These are phyloP conservation scores for Oreochromis mossambicus DNA, from an alignment of 2,797 vertebrate species.

Conservation along the genomic window DNA sequence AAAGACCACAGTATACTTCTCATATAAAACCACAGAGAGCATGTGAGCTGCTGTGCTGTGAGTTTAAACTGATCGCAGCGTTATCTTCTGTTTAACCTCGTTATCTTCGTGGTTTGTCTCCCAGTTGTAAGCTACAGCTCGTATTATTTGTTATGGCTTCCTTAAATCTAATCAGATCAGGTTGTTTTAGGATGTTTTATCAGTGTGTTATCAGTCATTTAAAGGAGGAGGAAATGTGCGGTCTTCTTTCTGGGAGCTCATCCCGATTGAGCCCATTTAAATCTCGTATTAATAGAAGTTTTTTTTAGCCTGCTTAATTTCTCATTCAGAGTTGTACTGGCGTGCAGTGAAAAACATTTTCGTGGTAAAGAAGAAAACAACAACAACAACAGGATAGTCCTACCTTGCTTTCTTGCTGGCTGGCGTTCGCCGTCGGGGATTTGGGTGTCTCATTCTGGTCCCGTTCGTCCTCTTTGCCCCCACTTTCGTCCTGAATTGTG, in stretches of 20 bases:
- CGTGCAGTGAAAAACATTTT: neutral
- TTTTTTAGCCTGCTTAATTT: neutral
- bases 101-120: neutral
- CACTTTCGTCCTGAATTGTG: constrained; percentile 72
- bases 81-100: neutral
- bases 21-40: neutral
- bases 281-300: neutral
- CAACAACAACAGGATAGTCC: neutral
- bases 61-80: neutral
- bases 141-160: neutral
- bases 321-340: neutral
- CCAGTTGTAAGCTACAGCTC: neutral
- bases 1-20: neutral
- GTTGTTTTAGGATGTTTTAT: neutral
- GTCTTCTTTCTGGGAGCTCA: neutral
- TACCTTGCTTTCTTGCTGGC: constrained; percentile 81
- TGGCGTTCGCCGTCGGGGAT: constrained; percentile 65
- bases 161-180: neutral
- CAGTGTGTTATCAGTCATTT: neutral
- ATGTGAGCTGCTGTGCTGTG: neutral
- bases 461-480: constrained; percentile 68
- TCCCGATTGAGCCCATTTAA: neutral
- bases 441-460: constrained; percentile 68
- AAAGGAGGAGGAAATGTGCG: neutral
- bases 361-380: neutral